Percentiles rank a stretch among this genome's conserved stretches.
These are phyloP conservation scores for Drosophila athabasca DNA, from an alignment of 1,140 invertebrate genomes.

Conservation along the genomic window DNA sequence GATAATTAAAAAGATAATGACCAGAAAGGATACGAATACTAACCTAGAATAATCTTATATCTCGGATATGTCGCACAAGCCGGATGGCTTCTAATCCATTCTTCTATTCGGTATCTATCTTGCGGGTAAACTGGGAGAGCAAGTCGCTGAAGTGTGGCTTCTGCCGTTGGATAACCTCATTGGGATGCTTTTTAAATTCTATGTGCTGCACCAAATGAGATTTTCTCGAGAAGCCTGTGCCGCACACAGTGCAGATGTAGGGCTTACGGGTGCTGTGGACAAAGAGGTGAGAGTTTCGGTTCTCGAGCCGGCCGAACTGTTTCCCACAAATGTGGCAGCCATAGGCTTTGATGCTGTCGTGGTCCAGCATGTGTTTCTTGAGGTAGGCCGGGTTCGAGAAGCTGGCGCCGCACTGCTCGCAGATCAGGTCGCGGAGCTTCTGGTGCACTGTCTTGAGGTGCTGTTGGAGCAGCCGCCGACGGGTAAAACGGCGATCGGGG, in stretches of 20 bases:
- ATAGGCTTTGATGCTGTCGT: constrained; percentile 91
- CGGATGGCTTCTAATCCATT: not conserved
- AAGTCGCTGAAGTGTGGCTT: constrained; percentile 86
- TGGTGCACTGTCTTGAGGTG: constrained; percentile 92
- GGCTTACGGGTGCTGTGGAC: constrained; percentile 94
- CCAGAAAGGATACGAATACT: too few relatives aligned
- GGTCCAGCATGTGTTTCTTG: constrained; percentile 91
- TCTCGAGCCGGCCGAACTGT: constrained; percentile 92
- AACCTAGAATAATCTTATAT: too few relatives aligned
- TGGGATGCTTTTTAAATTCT: constrained; percentile 88
- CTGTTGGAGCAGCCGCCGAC: constrained; percentile 90
- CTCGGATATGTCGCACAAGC: too few relatives aligned
- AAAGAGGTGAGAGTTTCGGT: constrained; percentile 92
- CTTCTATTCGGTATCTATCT: too few relatives aligned
- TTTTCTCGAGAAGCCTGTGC: constrained; percentile 92
- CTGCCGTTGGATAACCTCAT: constrained; percentile 91
- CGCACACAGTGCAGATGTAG: constrained; percentile 92
- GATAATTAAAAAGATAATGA: too few relatives aligned
- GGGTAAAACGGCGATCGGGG: constrained; percentile 88
- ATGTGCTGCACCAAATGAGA: constrained; percentile 92
- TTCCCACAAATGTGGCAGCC: constrained; percentile 94
- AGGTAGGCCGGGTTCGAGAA: constrained; percentile 94
- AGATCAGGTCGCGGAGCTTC: constrained; percentile 90
- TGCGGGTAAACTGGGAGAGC: not conserved
- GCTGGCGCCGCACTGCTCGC: constrained; percentile 88